phyloP scores from a whole-genome alignment of 1,140 invertebrate species.

The Atopsyche davidsoni region DNA sequence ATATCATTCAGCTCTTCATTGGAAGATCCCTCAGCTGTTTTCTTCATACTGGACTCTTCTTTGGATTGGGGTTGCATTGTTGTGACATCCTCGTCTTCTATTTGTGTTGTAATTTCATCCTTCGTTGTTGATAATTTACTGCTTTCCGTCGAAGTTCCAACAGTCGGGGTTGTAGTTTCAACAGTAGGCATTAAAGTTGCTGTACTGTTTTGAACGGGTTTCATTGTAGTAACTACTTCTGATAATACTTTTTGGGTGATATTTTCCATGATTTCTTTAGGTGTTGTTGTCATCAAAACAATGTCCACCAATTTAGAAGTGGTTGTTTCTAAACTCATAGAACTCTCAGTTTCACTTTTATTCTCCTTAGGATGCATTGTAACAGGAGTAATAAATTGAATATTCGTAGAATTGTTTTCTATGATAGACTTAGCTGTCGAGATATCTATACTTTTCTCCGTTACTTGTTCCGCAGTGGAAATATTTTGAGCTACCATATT shows the following conservation, averaged over 20 bases:
- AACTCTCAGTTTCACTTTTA: slow-evolving; percentile 23
- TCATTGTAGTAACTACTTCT: not conserved
- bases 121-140: not conserved
- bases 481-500: too few relatives aligned
- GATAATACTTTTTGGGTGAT: not conserved
- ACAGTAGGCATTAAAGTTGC: slow-evolving; percentile 2
- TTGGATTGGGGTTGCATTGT: too few relatives aligned
- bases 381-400: too few relatives aligned
- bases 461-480: too few relatives aligned
- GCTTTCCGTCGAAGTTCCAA: not conserved
- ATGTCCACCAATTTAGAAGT: slow-evolving; percentile 14
- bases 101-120: not conserved
- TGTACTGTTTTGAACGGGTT: not conserved
- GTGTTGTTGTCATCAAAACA: slow-evolving; percentile 15
- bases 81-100: too few relatives aligned
- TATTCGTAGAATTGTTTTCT: too few relatives aligned
- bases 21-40: slow-evolving; percentile 13
- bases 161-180: too few relatives aligned
- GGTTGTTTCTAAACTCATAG: not conserved
- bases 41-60: slow-evolving; percentile 9
- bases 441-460: too few relatives aligned
- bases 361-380: too few relatives aligned
- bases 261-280: not conserved
- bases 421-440: too few relatives aligned
- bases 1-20: slow-evolving; percentile 23